Percentiles rank a stretch among this genome's conserved stretches.
Conservation (phyloP, 2,888 invertebrate species). For the Eupeodes luniger region DNA sequence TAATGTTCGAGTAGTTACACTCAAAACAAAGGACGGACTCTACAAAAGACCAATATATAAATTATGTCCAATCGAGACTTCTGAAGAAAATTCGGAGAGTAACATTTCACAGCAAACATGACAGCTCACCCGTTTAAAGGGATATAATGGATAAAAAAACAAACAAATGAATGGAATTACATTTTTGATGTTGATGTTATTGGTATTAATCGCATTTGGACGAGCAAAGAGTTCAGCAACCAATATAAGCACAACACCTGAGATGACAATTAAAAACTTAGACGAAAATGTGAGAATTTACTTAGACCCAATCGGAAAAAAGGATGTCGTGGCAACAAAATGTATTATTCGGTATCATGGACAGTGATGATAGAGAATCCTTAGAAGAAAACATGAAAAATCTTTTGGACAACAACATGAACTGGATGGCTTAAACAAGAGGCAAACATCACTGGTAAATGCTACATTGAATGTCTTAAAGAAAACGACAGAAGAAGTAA, state of each 20-base stretch:
- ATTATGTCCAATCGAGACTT: background rate
- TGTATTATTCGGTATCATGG: conserved; percentile 18
- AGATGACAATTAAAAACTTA: conserved; percentile 23
- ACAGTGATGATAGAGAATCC: conserved; percentile 33
- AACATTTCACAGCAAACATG: background rate
- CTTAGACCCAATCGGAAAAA: background rate
- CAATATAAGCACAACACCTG: background rate
- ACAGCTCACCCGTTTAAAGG: background rate
- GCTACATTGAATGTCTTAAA: background rate
- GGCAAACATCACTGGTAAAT: background rate
- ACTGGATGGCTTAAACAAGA: background rate
- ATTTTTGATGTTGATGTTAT: background rate
- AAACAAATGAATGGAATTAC: background rate
- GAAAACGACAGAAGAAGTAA: too few relatives aligned
- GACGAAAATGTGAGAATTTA: background rate
- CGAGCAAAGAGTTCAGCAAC: conserved; percentile 7
- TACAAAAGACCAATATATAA: conserved; percentile 12
- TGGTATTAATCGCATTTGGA: background rate
- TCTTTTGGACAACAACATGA: conserved; percentile 8
- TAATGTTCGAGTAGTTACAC: too few relatives aligned
- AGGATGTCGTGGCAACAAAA: background rate
- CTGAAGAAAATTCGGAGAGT: background rate
- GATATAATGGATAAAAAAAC: background rate
- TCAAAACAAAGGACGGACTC: conserved; percentile 2
- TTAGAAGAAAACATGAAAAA: conserved; percentile 44